Evolutionary conservation across 2,888 invertebrate species (phyloP).

Genomic region (Rugalucina vietnamica): DNA sequence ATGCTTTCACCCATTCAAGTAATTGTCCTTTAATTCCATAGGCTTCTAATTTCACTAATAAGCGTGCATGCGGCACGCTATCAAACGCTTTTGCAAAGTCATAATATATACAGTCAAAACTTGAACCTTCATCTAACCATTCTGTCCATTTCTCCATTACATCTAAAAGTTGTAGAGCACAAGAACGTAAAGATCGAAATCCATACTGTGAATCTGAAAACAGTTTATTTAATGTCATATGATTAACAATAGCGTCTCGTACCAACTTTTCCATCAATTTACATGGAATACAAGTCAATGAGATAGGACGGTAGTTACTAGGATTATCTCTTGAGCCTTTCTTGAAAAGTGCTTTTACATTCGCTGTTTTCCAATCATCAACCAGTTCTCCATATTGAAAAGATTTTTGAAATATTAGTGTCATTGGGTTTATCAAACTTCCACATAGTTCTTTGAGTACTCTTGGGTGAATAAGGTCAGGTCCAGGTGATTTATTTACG

Average conservation of each 20-base stretch:
- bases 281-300: conserved; percentile 37
- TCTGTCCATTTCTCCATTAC: conserved; percentile 24
- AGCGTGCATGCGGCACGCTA: conserved; percentile 25
- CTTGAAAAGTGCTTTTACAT: conserved; percentile 26
- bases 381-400: conserved; percentile 17
- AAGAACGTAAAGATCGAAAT: conserved; percentile 23
- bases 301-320: conserved; percentile 28
- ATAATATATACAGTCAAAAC: conserved; percentile 33
- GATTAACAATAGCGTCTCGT: conserved; percentile 16
- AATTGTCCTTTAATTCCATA: conserved; percentile 33
- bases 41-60: conserved; percentile 27
- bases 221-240: conserved; percentile 23
- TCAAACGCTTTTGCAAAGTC: conserved; percentile 40
- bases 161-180: conserved; percentile 28
- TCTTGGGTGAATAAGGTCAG: conserved; percentile 14
- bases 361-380: conserved; percentile 22
- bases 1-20: conserved; percentile 28
- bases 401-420: conserved; percentile 18
- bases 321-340: conserved; percentile 17
- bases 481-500: not conserved
- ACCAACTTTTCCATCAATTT: conserved; percentile 38
- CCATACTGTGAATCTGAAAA: conserved; percentile 32
- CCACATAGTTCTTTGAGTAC: conserved; percentile 3
- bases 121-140: conserved; percentile 26
- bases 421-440: conserved; percentile 1